phyloP scores from a whole-genome alignment of 1,140 invertebrate genomes.

The Nephila pilipes region DNA sequence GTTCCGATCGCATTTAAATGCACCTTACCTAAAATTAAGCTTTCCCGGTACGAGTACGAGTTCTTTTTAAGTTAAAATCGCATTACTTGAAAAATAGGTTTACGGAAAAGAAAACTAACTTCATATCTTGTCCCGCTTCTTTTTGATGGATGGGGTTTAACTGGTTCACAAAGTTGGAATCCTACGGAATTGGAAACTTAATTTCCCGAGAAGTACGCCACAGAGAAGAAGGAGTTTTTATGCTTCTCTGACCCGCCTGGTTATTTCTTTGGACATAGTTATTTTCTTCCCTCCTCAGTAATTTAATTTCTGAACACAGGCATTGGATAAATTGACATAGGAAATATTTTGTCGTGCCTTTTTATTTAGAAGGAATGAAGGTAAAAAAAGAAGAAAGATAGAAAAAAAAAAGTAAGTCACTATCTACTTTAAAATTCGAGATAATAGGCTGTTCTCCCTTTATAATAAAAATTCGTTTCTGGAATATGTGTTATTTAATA shows the following conservation, averaged over 20 bases:
- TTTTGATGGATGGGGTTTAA: conserved; percentile 51
- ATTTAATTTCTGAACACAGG: conserved; percentile 49
- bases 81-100: conserved; percentile 60
- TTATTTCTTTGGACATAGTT: conserved; percentile 44
- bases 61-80: conserved; percentile 53
- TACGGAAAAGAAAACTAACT: conserved; percentile 35
- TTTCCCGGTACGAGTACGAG: neutral
- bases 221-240: conserved; percentile 8
- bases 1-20: conserved; percentile 35
- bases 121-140: conserved; percentile 51
- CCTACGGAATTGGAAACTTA: conserved; percentile 52
- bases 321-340: conserved; percentile 42
- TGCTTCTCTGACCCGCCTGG: conserved; percentile 35
- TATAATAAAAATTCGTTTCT: conserved; percentile 2
- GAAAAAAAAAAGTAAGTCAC: too few species aligned
- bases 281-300: conserved; percentile 19
- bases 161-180: conserved; percentile 41
- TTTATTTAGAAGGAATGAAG: neutral
- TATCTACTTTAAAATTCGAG: neutral
- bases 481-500: neutral
- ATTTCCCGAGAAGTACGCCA: conserved; percentile 40
- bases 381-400: neutral
- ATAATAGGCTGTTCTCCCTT: neutral
- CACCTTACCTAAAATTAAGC: conserved; percentile 31
- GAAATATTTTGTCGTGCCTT: neutral